Evolutionary conservation across 2,113 vertebrate genomes (phyloP).

Genomic region (Strix aluco): DNA sequence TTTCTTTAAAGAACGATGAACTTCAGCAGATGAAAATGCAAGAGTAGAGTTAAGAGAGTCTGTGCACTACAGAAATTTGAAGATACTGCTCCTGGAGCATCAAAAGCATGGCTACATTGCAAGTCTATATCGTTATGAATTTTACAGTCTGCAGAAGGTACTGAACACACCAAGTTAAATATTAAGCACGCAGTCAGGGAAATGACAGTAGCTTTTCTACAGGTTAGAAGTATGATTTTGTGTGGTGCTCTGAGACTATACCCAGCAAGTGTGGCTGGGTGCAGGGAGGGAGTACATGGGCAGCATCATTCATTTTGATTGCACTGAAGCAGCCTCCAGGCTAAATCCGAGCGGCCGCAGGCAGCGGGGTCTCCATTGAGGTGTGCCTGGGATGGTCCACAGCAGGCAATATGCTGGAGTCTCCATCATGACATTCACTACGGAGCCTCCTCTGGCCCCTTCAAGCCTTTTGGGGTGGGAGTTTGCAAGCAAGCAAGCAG

Average conservation of each 20-base stretch:
- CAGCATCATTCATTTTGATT: neutral
- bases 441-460: neutral
- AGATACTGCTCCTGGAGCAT: neutral
- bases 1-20: neutral
- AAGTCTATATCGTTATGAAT: neutral
- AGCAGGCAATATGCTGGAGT: neutral
- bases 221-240: neutral
- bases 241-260: neutral
- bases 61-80: neutral
- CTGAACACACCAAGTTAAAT: neutral
- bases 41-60: neutral
- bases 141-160: neutral
- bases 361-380: rapidly evolving
- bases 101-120: neutral
- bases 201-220: neutral
- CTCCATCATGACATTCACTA: neutral
- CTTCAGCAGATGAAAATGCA: neutral
- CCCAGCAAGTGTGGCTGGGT: neutral
- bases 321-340: neutral
- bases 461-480: neutral
- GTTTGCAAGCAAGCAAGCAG: neutral
- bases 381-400: neutral
- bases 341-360: rapidly evolving
- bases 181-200: neutral
- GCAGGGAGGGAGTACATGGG: neutral